phyloP scores from a whole-genome alignment of 2,113 vertebrate species.

The Dascyllus trimaculatus region DNA sequence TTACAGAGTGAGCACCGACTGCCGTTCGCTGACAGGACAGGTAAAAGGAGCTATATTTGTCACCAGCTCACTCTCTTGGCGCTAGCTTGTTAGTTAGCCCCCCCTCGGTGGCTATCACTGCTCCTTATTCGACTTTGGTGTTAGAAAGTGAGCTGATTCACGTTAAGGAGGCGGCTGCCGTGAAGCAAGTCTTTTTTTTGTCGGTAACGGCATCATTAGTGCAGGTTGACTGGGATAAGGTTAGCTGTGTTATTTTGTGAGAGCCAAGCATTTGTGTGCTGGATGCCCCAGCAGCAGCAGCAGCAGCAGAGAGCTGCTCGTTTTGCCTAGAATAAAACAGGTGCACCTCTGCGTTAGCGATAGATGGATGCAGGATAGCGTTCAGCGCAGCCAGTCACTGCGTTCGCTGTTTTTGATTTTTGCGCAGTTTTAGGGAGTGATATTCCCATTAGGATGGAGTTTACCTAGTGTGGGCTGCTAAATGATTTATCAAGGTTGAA shows the following conservation, averaged over 20 bases:
- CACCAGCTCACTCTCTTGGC: conserved; percentile 3
- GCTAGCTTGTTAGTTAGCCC: conserved; percentile 69
- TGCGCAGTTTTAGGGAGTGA: background rate
- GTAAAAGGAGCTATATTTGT: conserved; percentile 26
- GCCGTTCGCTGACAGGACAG: conserved; percentile 1
- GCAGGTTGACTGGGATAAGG: background rate
- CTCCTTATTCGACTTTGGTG: conserved; percentile 32
- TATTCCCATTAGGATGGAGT: background rate
- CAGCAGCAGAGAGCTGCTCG: conserved; percentile 13
- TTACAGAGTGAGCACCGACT: background rate
- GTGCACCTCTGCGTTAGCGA: conserved; percentile 73
- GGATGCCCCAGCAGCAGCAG: conserved; percentile 20
- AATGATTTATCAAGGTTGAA: conserved; percentile 61
- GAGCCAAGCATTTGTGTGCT: conserved; percentile 20
- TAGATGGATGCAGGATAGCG: conserved; percentile 9
- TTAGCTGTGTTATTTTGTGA: background rate
- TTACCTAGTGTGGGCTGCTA: background rate
- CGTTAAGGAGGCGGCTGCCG: background rate
- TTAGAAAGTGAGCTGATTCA: conserved; percentile 30
- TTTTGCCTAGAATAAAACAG: conserved; percentile 78
- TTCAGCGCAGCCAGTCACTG: background rate
- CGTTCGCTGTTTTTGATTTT: background rate
- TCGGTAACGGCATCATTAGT: background rate
- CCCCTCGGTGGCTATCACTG: conserved; percentile 17
- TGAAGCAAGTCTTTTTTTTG: background rate